These are phyloP conservation scores for Conopomorpha cramerella DNA, from an alignment of 1,140 invertebrate species.

Conservation along the genomic window DNA sequence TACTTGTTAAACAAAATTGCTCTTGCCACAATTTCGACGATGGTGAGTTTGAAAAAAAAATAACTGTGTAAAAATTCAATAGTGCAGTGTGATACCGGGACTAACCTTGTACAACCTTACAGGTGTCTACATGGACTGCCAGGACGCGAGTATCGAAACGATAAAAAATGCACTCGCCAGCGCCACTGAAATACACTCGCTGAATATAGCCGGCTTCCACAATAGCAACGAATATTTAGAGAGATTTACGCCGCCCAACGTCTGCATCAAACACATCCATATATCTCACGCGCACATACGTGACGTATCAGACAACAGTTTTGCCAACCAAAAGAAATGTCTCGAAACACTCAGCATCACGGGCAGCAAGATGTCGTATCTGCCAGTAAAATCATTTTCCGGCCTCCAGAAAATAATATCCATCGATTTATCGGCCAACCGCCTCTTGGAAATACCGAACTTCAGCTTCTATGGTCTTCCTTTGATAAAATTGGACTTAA, in stretches of 20 bases:
- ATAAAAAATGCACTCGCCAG: slow-evolving; percentile 44
- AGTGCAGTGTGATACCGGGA: slow-evolving; percentile 4
- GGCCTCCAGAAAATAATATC: slow-evolving; percentile 72
- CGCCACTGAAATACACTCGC: slow-evolving; percentile 32
- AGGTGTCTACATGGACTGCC: slow-evolving; percentile 48
- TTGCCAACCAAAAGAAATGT: slow-evolving; percentile 72
- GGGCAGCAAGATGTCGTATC: slow-evolving; percentile 76
- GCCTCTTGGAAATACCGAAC: slow-evolving; percentile 79
- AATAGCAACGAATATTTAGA: slow-evolving; percentile 41
- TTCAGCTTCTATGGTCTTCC: slow-evolving; percentile 86
- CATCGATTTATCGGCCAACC: slow-evolving; percentile 85
- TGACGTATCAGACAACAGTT: slow-evolving; percentile 74
- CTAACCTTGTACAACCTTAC: slow-evolving; percentile 21
- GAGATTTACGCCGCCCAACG: slow-evolving; percentile 58
- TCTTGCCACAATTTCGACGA: slow-evolving; percentile 47
- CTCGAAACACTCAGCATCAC: slow-evolving; percentile 82
- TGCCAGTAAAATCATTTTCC: slow-evolving; percentile 81
- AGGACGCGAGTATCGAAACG: slow-evolving; percentile 34
- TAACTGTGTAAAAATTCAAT: no score
- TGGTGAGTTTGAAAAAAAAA: no score
- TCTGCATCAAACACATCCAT: slow-evolving; percentile 78
- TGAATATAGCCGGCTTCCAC: slow-evolving; percentile 43
- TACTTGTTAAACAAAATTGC: slow-evolving; percentile 47
- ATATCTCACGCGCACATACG: slow-evolving; percentile 81
- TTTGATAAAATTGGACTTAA: slow-evolving; percentile 81